Percentiles rank a stretch among this genome's conserved stretches.
Conservation (phyloP, 2,797 vertebrate species). For the Eleutherodactylus coqui region DNA sequence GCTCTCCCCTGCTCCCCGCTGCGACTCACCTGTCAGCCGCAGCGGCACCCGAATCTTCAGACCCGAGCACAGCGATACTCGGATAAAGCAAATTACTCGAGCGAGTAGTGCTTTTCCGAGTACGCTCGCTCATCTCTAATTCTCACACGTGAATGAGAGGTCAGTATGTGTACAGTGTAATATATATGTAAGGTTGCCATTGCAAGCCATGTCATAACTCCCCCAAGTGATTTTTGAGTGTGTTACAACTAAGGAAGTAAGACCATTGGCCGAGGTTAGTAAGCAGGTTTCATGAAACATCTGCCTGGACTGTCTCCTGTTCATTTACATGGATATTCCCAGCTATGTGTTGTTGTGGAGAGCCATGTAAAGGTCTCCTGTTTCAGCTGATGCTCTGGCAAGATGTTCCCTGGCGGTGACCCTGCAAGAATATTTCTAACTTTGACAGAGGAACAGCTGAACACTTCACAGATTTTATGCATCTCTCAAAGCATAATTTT, state of each 20-base stretch:
- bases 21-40: too few species aligned
- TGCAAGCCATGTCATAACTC: background rate
- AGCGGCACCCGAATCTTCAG: too few species aligned
- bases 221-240: background rate
- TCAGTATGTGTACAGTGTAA: background rate
- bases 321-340: slow-evolving; percentile 26
- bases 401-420: slow-evolving; percentile 56
- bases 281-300: slow-evolving; percentile 38
- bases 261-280: slow-evolving; percentile 4
- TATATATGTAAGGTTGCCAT: background rate
- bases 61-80: too few species aligned
- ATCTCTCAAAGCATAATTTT: slow-evolving; percentile 60
- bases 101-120: too few species aligned
- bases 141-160: background rate
- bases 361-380: slow-evolving; percentile 38
- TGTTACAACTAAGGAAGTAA: slow-evolving; percentile 7
- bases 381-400: slow-evolving; percentile 62
- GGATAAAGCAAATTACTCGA: too few species aligned
- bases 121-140: too few species aligned
- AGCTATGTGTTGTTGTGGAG: slow-evolving; percentile 37
- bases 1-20: too few species aligned
- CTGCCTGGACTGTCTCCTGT: slow-evolving; percentile 31
- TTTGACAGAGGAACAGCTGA: slow-evolving; percentile 61
- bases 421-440: slow-evolving; percentile 59
- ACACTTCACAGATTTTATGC: slow-evolving; percentile 59